Evolutionary conservation across 2,113 vertebrate genomes (phyloP), one percentile per base, ranked within the genome.

Genomic region (Pseudorectes ferrugineus): DNA sequence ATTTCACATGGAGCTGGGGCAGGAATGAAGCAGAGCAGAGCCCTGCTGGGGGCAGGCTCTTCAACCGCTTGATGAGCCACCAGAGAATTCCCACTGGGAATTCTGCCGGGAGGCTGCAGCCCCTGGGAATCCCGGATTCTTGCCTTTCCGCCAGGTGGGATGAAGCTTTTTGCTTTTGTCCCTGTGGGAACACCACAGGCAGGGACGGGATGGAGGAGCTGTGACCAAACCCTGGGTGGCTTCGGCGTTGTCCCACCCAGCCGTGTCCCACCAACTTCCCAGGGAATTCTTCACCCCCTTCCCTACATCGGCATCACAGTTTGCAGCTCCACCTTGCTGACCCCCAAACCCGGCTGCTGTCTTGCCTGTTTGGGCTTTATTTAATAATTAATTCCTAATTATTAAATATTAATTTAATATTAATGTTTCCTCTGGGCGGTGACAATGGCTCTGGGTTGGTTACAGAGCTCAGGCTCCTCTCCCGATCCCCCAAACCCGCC

Each of bases 11-110:
- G 14, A 14, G 10, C 29, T 33, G 45, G 59, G 23, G 22, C 6
- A 20, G 24, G 22, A 25, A 4, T 2, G 31, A 28, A 75, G 62
- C 23, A 43, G 38, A 68, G 49, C n/a, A 19, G 51, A 73, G 46
- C 52, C 21, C 35, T 1, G 6, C 40, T 33, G 29, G 24, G 45
- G 33, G 43, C 12, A 11, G 5, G 43, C 70, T 78, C 82, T 76
- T 76, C 63, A 35, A 3, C 14, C 6, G 0, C 17, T 0, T 4
- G 40, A 12, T 1, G 1, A 79, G 84, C 51, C 74, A 4, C 18
- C 20, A 24, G 75, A 77, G 82, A 91, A 73, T 68, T 66, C 62
- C 52, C 48, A 0, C 18, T 0, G 4, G 46, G 45, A 66, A 35
- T 38, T 38, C 35, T 54, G n/a, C 33, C 2, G 2, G 55, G n/a